A percentile compares a stretch with the other conserved stretches of the same genome.
These are phyloP conservation scores for Hylyphantes graminicola DNA, from an alignment of 1,140 invertebrate species.

Conservation along the genomic window DNA sequence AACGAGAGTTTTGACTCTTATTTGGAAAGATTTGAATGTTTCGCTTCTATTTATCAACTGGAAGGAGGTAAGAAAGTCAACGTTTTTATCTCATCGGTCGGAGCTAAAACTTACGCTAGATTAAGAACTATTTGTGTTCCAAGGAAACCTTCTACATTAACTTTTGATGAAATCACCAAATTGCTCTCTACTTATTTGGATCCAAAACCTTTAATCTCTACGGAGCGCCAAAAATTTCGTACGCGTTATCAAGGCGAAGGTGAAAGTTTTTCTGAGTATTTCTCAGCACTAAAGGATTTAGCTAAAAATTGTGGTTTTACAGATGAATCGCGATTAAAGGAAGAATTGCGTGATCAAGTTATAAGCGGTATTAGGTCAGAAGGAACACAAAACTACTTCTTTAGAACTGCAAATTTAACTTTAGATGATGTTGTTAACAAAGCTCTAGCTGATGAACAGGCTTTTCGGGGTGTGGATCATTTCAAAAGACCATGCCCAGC, in stretches of 20 bases:
- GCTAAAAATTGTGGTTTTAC: no score
- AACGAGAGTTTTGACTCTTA: not conserved
- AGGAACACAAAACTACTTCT: not conserved
- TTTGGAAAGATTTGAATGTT: conserved; percentile 6
- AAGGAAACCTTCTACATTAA: not conserved
- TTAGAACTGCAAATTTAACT: no score
- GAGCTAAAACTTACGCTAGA: conserved; percentile 8
- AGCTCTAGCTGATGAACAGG: conserved; percentile 7
- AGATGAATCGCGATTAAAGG: no score
- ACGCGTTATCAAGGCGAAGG: no score
- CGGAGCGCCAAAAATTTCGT: not conserved
- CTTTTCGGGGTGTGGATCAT: not conserved
- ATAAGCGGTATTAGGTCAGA: no score
- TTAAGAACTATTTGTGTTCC: conserved; percentile 2
- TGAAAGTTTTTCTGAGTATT: not conserved
- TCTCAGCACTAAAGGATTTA: not conserved
- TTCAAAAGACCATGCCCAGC: not conserved
- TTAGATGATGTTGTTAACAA: not conserved
- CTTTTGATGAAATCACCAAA: not conserved
- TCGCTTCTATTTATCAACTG: conserved; percentile 1
- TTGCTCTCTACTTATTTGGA: not conserved
- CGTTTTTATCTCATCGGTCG: not conserved
- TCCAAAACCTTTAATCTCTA: not conserved
- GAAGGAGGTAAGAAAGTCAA: conserved; percentile 6
- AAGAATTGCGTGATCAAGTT: no score